Percentiles rank a stretch among this genome's conserved stretches.
Conservation (phyloP, 2,797 vertebrate genomes). For the Gambusia yucatana region DNA sequence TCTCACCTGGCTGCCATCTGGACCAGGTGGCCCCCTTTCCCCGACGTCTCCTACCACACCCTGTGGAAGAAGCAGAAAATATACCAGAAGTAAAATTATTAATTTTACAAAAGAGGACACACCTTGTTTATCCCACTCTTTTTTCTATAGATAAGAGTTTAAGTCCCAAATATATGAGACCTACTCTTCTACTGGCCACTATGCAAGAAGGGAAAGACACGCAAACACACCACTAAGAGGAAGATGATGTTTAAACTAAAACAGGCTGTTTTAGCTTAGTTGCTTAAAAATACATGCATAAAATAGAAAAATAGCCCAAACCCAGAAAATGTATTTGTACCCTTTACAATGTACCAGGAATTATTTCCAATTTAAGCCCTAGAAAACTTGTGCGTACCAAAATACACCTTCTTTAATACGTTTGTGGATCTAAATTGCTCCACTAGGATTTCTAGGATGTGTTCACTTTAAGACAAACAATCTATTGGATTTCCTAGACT, state of each 20-base stretch:
- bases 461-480: not conserved
- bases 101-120: conserved; percentile 9
- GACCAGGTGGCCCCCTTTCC: conserved; percentile 89
- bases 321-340: conserved; percentile 35
- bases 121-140: not conserved
- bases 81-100: not conserved
- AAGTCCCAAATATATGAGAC: not conserved
- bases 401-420: not conserved
- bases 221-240: not conserved
- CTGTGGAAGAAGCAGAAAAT: conserved; percentile 65
- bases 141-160: not conserved
- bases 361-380: not conserved
- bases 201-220: not conserved
- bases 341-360: conserved; percentile 18
- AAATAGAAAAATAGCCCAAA: conserved; percentile 3
- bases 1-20: conserved; percentile 92
- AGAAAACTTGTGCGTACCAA: not conserved
- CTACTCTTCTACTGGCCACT: not conserved
- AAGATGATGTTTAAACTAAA: not conserved
- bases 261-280: not conserved
- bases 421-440: not conserved
- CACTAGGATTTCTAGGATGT: not conserved
- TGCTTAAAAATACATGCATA: not conserved
- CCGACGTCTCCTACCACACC: conserved; percentile 90
- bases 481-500: not conserved